Base-by-base conservation (phyloP, 2,113 vertebrate species). In the Myodes glareolus region DNA sequence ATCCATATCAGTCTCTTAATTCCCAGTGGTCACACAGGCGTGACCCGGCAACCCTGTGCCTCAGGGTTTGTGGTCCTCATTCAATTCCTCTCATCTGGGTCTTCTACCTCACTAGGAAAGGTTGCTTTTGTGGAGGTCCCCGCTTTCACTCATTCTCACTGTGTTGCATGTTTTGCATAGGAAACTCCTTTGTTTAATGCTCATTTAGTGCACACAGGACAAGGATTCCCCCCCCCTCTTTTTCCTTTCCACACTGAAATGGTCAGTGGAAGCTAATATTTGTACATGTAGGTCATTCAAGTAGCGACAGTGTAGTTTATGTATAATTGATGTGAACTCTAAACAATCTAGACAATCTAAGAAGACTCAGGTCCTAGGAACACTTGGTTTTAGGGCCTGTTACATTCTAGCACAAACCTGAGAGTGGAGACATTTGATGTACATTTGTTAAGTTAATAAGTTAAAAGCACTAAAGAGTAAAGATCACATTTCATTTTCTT, bases 51-150 rank as follows among this genome's bases (percentile, higher is more conserved):
- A 97, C 98, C 98, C 89, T 93, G 97, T 65, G 91, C 97, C 98
- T 98, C 95, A 92, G 98, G 97, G 97, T 96, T 95, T 98, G 88
- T 90, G 97, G 84, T n/a, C 88, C 97, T 86, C 98, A 93, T 98
- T 98, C 98, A 98, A 92, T 98, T 98, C 90, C 68, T 91, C 97
- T 97, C 95, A 50, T 92, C 94, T 96, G 98, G 92, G 90, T 77
- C 98, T 97, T 95, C 85, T 85, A 68, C 81, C 90, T 97, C 72
- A 98, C 97, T 86, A 97, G 94, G 76, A 96, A 92, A 76, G 58
- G 58, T 91, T 98, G 82, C 90, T 98, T 98, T 97, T 92, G 65
- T 27, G 39, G 29, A 92, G 95, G 36, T 85, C 4, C 81, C 85
- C 63, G 5, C 23, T 75, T 84, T 65, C 36, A 29, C 12, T 68